Percentiles rank a stretch among this genome's conserved stretches.
Conservation (phyloP, 2,888 invertebrate genomes). For the Papilio elwesi region DNA sequence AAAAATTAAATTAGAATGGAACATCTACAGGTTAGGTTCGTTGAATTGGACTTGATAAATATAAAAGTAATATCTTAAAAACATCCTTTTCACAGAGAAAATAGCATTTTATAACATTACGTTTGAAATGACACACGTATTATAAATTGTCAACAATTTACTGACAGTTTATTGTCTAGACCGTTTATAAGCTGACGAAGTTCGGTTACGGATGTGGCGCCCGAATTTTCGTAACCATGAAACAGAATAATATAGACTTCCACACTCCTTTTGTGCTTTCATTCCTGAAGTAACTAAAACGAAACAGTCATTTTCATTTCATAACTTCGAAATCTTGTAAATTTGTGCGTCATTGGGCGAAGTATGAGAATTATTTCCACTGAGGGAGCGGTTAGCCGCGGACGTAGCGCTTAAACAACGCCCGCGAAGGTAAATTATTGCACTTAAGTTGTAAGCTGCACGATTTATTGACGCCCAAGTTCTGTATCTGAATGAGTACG, state of each 20-base stretch:
- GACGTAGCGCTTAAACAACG: slow-evolving; percentile 65
- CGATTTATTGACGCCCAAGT: slow-evolving; percentile 30
- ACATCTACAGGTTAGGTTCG: too few relatives aligned
- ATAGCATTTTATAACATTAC: too few relatives aligned
- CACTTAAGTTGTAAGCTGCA: slow-evolving; percentile 48
- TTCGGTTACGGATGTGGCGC: too few relatives aligned
- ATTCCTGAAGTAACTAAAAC: slow-evolving; percentile 2
- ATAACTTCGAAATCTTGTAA: slow-evolving; percentile 33
- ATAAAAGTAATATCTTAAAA: too few relatives aligned
- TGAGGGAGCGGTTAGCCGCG: slow-evolving; percentile 57
- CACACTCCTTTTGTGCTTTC: background rate
- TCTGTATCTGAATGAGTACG: slow-evolving; percentile 7
- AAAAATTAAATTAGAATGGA: too few relatives aligned
- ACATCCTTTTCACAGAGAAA: too few relatives aligned
- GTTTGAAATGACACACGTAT: too few relatives aligned
- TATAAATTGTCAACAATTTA: too few relatives aligned
- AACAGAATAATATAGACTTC: background rate
- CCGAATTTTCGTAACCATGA: too few relatives aligned
- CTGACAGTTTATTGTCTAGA: too few relatives aligned
- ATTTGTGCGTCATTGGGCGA: slow-evolving; percentile 32
- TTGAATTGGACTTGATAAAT: too few relatives aligned
- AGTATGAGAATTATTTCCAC: slow-evolving; percentile 58
- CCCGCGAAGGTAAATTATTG: slow-evolving; percentile 65
- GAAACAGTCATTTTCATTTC: slow-evolving; percentile 11
- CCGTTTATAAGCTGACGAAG: too few relatives aligned